These are phyloP conservation scores for Platycheirus albimanus DNA, from an alignment of 2,888 invertebrate species.

Conservation along the genomic window DNA sequence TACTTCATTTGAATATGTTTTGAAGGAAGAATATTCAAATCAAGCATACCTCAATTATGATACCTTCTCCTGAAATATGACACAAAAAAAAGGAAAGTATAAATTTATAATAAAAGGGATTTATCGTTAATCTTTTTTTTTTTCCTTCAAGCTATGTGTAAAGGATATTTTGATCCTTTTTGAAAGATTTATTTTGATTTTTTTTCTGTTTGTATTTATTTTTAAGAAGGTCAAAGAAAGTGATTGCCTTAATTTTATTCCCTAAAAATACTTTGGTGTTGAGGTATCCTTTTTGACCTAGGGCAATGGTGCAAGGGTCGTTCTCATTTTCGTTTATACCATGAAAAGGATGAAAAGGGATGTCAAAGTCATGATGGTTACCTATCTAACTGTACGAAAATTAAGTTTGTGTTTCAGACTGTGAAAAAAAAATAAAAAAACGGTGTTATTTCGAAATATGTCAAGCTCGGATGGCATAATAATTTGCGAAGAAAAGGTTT, in stretches of 20 bases:
- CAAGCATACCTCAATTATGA: neutral
- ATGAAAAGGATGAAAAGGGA: neutral
- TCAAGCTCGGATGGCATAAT: neutral
- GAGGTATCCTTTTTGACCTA: neutral
- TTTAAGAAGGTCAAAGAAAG: neutral
- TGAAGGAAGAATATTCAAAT: too few relatives aligned
- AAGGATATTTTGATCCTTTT: slow-evolving; percentile 4
- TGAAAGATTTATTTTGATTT: slow-evolving; percentile 3
- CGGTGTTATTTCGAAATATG: neutral
- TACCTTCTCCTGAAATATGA: slow-evolving; percentile 11
- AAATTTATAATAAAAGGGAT: slow-evolving; percentile 7
- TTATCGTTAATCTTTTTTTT: neutral
- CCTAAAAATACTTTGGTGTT: neutral
- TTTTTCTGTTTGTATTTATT: neutral
- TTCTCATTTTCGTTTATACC: too few relatives aligned
- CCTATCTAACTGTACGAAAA: neutral
- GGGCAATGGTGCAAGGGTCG: neutral
- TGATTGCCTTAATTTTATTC: neutral
- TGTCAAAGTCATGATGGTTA: neutral
- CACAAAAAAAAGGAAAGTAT: neutral
- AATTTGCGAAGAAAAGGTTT: too few relatives aligned
- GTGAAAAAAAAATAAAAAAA: neutral
- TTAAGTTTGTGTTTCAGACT: too few relatives aligned
- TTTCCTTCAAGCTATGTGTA: neutral
- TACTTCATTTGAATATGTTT: too few relatives aligned